Conservation (phyloP, 2,888 invertebrate species). For the Pyralis farinalis region DNA sequence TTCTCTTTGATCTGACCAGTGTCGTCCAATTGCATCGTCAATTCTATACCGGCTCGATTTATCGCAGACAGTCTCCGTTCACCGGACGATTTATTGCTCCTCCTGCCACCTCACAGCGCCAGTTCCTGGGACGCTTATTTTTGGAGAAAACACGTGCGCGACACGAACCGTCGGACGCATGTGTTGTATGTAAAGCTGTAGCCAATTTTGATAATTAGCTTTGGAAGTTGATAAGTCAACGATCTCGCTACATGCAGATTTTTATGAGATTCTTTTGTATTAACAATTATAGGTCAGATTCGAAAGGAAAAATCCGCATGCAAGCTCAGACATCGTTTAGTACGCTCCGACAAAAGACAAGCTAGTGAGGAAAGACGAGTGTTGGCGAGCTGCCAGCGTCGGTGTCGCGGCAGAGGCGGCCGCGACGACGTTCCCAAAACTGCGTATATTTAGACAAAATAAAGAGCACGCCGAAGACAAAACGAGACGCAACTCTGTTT, state of each 20-base stretch:
- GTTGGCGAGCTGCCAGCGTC: constrained; percentile 63
- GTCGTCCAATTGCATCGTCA: constrained; percentile 33
- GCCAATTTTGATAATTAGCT: constrained; percentile 5
- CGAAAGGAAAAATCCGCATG: constrained; percentile 7
- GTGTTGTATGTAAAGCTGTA: constrained; percentile 5
- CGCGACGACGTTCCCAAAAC: constrained; percentile 78
- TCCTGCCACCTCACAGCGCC: constrained; percentile 19
- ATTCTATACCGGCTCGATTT: constrained; percentile 33
- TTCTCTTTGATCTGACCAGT: constrained; percentile 57
- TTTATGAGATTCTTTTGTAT: not conserved
- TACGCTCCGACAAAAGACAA: constrained; percentile 57
- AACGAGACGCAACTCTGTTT: constrained; percentile 80
- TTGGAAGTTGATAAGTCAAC: constrained; percentile 1
- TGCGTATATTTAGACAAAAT: constrained; percentile 82
- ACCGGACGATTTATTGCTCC: constrained; percentile 40
- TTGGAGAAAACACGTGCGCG: constrained; percentile 49
- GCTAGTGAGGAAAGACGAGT: constrained; percentile 59
- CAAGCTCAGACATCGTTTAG: constrained; percentile 21
- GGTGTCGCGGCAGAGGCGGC: constrained; percentile 70
- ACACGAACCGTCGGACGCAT: constrained; percentile 26
- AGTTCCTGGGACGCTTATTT: constrained; percentile 53
- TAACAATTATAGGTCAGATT: not conserved
- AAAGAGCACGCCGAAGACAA: constrained; percentile 80
- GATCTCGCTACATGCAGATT: constrained; percentile 1
- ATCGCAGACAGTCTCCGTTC: constrained; percentile 25